Conservation (phyloP, 2,888 invertebrate species). For the Saturnia japonica region DNA sequence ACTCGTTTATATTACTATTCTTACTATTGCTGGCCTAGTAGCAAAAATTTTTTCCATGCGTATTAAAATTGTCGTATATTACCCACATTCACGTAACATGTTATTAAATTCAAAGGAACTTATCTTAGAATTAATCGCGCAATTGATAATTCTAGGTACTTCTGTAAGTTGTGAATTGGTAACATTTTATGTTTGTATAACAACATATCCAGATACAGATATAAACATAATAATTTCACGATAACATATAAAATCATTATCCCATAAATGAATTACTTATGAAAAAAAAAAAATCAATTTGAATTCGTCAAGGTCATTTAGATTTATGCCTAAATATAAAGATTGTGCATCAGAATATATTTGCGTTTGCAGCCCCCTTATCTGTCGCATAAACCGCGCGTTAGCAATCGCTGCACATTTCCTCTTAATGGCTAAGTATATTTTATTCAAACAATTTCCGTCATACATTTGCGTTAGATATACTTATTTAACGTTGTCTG, state of each 20-base stretch:
- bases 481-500: slow-evolving; percentile 25
- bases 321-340: slow-evolving; percentile 35
- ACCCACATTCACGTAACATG: not conserved
- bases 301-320: slow-evolving; percentile 21
- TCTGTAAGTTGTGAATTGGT: not conserved
- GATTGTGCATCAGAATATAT: slow-evolving; percentile 64
- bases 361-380: slow-evolving; percentile 57
- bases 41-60: too few relatives aligned
- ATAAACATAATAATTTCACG: too few relatives aligned
- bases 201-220: too few relatives aligned
- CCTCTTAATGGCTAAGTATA: slow-evolving; percentile 56
- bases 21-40: too few relatives aligned
- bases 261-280: not conserved
- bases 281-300: not conserved
- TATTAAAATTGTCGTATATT: too few relatives aligned
- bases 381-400: slow-evolving; percentile 70
- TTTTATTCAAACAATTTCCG: slow-evolving; percentile 64
- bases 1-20: too few relatives aligned
- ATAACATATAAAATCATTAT: not conserved
- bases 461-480: slow-evolving; percentile 35
- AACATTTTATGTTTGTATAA: not conserved
- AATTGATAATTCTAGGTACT: not conserved
- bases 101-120: not conserved
- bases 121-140: not conserved
- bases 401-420: slow-evolving; percentile 68